These are phyloP conservation scores for Coregonus clupeaformis DNA, from an alignment of 2,113 vertebrate species.

Conservation along the genomic window DNA sequence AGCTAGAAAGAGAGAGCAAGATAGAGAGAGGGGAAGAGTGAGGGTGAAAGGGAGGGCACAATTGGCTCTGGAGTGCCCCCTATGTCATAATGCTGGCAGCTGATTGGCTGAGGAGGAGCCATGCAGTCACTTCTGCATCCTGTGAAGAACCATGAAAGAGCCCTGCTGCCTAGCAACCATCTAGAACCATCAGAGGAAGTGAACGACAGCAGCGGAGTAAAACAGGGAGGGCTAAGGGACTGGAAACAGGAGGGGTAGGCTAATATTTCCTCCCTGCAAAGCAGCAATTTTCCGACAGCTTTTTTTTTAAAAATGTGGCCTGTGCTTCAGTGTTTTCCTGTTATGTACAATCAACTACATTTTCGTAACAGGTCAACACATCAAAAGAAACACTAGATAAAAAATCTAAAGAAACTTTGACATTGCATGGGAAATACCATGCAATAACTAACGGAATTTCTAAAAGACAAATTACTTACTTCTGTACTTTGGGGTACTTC, in stretches of 20 bases:
- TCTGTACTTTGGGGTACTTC: conserved; percentile 99
- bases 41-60: conserved; percentile 5
- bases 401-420: background rate
- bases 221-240: background rate
- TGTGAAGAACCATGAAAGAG: conserved; percentile 78
- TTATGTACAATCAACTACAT: background rate
- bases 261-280: background rate
- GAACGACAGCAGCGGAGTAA: conserved; percentile 71
- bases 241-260: background rate
- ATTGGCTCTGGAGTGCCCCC: conserved; percentile 67
- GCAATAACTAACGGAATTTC: no score
- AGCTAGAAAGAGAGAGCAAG: conserved; percentile 4
- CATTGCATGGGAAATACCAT: background rate
- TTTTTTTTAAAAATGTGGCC: background rate
- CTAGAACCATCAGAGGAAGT: conserved; percentile 67
- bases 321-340: background rate
- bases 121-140: conserved; percentile 77
- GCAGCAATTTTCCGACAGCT: background rate
- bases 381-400: no score
- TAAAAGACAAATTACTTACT: conserved; percentile 72
- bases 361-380: background rate
- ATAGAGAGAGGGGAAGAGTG: background rate
- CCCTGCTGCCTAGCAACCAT: conserved; percentile 92
- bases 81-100: conserved; percentile 65
- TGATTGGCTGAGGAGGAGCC: conserved; percentile 80